Evolutionary conservation across 2,797 vertebrate species (phyloP), one percentile per base, ranked within the genome.

Genomic region (Mus minutoides): DNA sequence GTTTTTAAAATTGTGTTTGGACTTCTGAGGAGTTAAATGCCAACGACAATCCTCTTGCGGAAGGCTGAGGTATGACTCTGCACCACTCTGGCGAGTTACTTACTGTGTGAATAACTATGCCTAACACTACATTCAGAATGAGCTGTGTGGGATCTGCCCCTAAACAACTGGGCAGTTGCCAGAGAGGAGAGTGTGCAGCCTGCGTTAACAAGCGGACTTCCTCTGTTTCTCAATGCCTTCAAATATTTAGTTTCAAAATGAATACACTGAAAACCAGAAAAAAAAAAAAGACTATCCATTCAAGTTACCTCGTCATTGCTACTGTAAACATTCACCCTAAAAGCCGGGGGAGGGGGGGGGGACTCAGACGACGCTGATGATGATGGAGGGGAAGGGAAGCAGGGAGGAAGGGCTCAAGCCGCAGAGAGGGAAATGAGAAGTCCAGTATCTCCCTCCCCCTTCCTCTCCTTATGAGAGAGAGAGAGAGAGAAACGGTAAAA

Each of bases 191-290:
- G 95, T 95, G 96, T 88, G 67, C 46, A 94, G 97, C 96, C 17
- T 94, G 98, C 98, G 97, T 96, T 97, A 97, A 98, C 98, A 98
- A 98, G 98, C 96, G 95, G 10, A 97, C 98, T 98, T 98, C 97
- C 98, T 88, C 97, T 96, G 84, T 97, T 97, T 97, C 98, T 97
- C 97, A 97, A 95, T 98, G 91, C 96, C 96, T 94, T 96, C 96
- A 98, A 98, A 97, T 98, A 98, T 97, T 98, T 98, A 91, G 88
- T 96, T 98, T 97, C 95, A 93, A 97, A 98, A 80, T 95, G 98
- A 97, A 97, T 96, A 97, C 76, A 92, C 46, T 96, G 94, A 83
- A 97, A 98, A 97, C 95, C 98, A 76, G 49, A 13, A 29, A 88
- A 97, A 96, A 13, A 29, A 87, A 97, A 96, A 94, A 13, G 94